Conservation (phyloP, 2,113 vertebrate species). For the Rhipidura dahli region DNA sequence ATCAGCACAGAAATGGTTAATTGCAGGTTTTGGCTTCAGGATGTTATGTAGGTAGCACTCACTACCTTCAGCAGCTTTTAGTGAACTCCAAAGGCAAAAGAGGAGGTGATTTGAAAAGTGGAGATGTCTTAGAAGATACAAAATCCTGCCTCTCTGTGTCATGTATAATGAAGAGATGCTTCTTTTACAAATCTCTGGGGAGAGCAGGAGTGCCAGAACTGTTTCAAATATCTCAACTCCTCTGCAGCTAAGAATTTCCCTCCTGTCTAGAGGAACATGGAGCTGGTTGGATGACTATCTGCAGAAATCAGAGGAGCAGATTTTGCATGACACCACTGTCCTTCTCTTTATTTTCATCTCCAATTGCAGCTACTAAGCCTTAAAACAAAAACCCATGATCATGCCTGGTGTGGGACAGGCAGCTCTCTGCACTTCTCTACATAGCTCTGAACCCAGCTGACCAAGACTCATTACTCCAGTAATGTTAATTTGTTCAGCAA, state of each 20-base stretch:
- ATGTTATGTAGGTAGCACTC: rapidly evolving
- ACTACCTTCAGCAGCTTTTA: not conserved
- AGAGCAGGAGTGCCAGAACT: not conserved
- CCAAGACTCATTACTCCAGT: not conserved
- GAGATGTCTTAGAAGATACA: not conserved
- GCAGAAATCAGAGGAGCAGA: not conserved
- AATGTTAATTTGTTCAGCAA: rapidly evolving
- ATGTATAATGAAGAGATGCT: not conserved
- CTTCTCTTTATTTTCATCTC: not conserved
- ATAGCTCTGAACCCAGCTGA: not conserved
- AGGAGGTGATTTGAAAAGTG: not conserved
- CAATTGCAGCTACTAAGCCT: not conserved
- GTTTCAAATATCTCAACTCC: not conserved
- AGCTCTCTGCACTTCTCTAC: not conserved
- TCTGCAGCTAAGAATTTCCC: not conserved
- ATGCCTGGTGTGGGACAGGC: not conserved
- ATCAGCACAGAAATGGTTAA: not conserved
- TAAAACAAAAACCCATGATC: rapidly evolving
- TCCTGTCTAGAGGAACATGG: not conserved
- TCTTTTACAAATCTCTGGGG: not conserved
- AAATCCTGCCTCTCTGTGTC: not conserved
- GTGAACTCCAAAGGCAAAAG: not conserved
- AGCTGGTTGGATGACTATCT: not conserved
- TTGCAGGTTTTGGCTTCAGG: not conserved
- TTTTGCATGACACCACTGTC: not conserved